Conservation (phyloP, 2,113 vertebrate species). For the Collichthys lucidus region DNA sequence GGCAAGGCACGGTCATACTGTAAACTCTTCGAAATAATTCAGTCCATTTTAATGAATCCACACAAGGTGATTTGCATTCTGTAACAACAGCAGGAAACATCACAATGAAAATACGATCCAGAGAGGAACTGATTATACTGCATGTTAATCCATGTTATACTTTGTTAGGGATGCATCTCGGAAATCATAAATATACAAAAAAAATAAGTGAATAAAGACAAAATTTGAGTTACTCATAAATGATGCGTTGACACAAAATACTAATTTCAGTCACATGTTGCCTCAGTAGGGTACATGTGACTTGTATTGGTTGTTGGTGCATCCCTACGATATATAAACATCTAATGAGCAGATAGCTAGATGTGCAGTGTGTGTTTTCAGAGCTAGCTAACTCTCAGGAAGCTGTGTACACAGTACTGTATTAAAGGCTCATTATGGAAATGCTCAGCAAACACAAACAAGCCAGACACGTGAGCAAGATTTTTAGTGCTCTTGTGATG, state of each 20-base stretch:
- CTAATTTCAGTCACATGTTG: neutral
- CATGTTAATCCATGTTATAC: slow-evolving; percentile 26
- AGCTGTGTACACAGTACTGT: slow-evolving; percentile 76
- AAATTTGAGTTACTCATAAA: neutral
- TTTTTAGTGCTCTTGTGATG: slow-evolving; percentile 15
- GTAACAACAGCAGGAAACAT: slow-evolving; percentile 1
- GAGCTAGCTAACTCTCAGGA: slow-evolving; percentile 82
- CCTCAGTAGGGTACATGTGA: neutral
- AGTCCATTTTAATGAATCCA: slow-evolving; percentile 16
- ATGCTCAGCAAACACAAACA: slow-evolving; percentile 26
- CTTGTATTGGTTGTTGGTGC: slow-evolving; percentile 32
- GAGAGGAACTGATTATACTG: slow-evolving; percentile 16
- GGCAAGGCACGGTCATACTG: neutral
- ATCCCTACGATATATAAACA: slow-evolving; percentile 48
- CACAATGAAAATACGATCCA: slow-evolving; percentile 7
- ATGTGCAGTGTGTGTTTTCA: slow-evolving; percentile 59
- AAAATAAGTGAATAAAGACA: no score
- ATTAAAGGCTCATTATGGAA: slow-evolving; percentile 73
- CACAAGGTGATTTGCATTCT: neutral
- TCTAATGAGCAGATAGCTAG: slow-evolving; percentile 76
- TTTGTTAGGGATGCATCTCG: slow-evolving; percentile 47
- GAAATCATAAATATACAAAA: neutral
- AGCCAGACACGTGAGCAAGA: neutral
- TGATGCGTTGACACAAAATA: slow-evolving; percentile 7
- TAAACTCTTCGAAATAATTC: slow-evolving; percentile 15